Evolutionary conservation across 2,888 invertebrate species (phyloP).

Genomic region (Idaea dimidiata): DNA sequence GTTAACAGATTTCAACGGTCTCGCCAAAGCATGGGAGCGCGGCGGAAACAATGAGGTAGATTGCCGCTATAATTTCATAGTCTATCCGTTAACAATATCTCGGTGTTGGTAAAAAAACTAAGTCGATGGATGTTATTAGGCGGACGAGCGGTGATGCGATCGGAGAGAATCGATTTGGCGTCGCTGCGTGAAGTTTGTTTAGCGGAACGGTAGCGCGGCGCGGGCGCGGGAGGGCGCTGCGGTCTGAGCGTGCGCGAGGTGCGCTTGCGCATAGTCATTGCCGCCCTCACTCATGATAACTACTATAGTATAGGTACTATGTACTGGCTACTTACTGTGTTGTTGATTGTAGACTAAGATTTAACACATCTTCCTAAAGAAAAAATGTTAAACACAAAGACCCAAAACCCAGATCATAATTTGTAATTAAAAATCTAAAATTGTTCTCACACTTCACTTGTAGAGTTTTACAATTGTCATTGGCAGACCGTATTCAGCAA

Average conservation of each 20-base stretch:
- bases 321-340: no score
- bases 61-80: constrained; percentile 71
- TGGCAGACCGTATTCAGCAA: no score
- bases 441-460: neutral
- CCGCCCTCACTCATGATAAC: constrained; percentile 26
- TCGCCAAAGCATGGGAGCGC: constrained; percentile 55
- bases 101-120: constrained; percentile 59
- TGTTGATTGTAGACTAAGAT: no score
- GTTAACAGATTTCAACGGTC: constrained; percentile 58
- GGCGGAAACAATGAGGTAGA: constrained; percentile 63
- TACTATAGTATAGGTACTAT: no score
- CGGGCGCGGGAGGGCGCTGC: constrained; percentile 12
- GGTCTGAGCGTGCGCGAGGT: constrained; percentile 48
- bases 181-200: constrained; percentile 77
- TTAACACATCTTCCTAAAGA: no score
- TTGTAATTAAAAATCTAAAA: no score
- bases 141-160: constrained; percentile 65
- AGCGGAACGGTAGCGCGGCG: constrained; percentile 64
- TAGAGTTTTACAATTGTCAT: no score
- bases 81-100: constrained; percentile 70
- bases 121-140: constrained; percentile 67
- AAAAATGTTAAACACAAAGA: no score
- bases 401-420: no score
- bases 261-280: constrained; percentile 45
- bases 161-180: constrained; percentile 71